Conservation (phyloP, 1,140 invertebrate species). For the Acyrthosiphon pisum region DNA sequence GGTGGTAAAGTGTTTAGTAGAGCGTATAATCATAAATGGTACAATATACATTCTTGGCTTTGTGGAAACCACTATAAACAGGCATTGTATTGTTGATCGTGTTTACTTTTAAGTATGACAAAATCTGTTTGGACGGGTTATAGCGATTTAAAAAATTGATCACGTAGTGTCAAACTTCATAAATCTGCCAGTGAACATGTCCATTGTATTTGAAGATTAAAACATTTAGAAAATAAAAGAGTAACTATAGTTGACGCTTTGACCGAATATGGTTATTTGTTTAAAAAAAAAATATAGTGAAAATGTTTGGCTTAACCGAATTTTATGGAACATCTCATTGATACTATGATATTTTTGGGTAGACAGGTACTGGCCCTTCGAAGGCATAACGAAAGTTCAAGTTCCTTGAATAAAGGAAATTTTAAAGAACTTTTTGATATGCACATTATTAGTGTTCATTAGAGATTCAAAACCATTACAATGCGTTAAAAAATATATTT, state of each 20-base stretch:
- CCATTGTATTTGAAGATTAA: neutral
- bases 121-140: too few relatives aligned
- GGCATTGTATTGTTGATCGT: too few relatives aligned
- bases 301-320: too few relatives aligned
- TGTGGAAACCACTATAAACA: too few relatives aligned
- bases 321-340: slow-evolving; percentile 11
- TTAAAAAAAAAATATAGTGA: neutral
- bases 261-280: neutral
- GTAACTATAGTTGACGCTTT: neutral
- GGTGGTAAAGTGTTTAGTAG: too few relatives aligned
- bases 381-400: slow-evolving; percentile 21
- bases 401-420: slow-evolving; percentile 6
- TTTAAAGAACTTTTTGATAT: neutral
- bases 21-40: too few relatives aligned
- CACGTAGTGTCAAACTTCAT: neutral
- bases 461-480: slow-evolving; percentile 3
- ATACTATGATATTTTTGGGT: slow-evolving; percentile 6
- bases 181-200: neutral
- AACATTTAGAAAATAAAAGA: neutral
- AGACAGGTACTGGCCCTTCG: slow-evolving; percentile 23
- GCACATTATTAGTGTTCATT: neutral
- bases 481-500: neutral
- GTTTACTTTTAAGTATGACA: too few relatives aligned
- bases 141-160: too few relatives aligned
- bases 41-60: too few relatives aligned